Percentiles rank a stretch among this genome's conserved stretches.
These are phyloP conservation scores for Oedothorax gibbosus DNA, from an alignment of 1,140 invertebrate genomes.

Conservation along the genomic window DNA sequence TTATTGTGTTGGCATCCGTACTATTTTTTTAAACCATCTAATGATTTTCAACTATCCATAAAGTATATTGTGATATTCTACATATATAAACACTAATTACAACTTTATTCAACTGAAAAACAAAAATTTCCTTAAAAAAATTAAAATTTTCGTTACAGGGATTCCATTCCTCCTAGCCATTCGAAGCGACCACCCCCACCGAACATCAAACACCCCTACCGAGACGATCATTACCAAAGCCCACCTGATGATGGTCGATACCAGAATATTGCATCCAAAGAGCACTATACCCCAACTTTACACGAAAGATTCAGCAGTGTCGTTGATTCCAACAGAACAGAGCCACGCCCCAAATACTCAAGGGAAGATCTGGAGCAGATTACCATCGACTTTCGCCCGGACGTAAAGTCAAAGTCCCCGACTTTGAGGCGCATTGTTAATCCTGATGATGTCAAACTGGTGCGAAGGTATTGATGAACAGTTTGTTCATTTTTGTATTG, in stretches of 20 bases:
- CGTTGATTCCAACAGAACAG: constrained; percentile 3
- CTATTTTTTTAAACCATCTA: neutral
- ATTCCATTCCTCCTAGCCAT: neutral
- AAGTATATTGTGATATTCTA: neutral
- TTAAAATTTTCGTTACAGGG: neutral
- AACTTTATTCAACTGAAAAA: neutral
- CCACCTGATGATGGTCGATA: neutral
- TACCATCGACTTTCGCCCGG: constrained; percentile 31
- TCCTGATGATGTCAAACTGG: constrained; percentile 45
- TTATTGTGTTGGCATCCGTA: neutral
- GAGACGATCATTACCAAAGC: neutral
- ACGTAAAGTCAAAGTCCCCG: constrained; percentile 12
- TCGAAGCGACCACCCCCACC: constrained; percentile 28
- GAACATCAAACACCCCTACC: constrained; percentile 7
- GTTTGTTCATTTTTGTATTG: too few relatives aligned
- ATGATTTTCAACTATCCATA: neutral
- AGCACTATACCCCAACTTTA: constrained; percentile 20
- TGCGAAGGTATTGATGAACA: neutral
- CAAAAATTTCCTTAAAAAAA: neutral
- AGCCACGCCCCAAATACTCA: constrained; percentile 37
- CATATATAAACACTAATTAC: neutral
- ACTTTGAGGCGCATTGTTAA: constrained; percentile 34
- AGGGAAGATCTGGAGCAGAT: constrained; percentile 52
- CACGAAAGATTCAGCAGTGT: constrained; percentile 46
- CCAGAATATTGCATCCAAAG: neutral